Percentiles rank a stretch among this genome's conserved stretches.
Conservation (phyloP, 1,140 invertebrate genomes). For the Hycleus cichorii region DNA sequence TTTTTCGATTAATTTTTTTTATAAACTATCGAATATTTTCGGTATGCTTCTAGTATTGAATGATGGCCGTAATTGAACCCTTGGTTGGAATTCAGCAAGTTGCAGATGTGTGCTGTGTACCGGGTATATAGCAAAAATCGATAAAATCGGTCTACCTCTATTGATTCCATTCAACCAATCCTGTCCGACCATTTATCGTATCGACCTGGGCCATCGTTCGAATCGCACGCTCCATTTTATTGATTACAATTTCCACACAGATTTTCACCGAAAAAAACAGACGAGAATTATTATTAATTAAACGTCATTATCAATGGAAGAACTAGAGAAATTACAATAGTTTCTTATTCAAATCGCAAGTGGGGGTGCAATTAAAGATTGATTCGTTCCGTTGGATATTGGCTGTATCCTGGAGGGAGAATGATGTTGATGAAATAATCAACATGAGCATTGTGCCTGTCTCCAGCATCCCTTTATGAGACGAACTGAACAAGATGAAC, state of each 20-base stretch:
- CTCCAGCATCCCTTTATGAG: no score
- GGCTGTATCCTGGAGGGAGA: no score
- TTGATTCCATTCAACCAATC: conserved; percentile 42
- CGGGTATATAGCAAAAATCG: conserved; percentile 30
- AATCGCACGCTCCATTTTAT: conserved; percentile 28
- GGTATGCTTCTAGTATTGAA: background rate
- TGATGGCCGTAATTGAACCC: background rate
- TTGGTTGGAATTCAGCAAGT: conserved; percentile 4
- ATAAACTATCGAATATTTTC: background rate
- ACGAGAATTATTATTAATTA: no score
- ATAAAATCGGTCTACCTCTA: conserved; percentile 40
- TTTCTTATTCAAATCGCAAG: no score
- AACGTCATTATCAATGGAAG: no score
- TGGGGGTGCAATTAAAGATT: no score
- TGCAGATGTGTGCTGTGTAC: conserved; percentile 1
- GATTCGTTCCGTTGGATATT: no score
- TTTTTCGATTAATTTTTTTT: background rate
- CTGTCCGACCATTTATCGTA: conserved; percentile 38
- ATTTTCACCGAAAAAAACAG: background rate
- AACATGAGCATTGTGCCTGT: no score
- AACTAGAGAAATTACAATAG: no score
- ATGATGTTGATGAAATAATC: no score
- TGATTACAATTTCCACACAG: conserved; percentile 18
- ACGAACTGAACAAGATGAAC: no score
- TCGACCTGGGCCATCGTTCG: conserved; percentile 37